Percentiles rank a stretch among this genome's conserved stretches.
These are phyloP conservation scores for rat (Rattus norvegicus) DNA, from an alignment of 2,113 vertebrate genomes.

Conservation along the genomic window GRCr8 NC_086020.1:126299501-126300000, in stretches of 20 bases:
- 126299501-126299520: slow-evolving; percentile 71
- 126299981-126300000: too few species aligned
- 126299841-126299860: background rate
- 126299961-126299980: background rate
- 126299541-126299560: slow-evolving; percentile 66
- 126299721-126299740: background rate
- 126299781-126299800: background rate
- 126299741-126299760: background rate
- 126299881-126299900: background rate
- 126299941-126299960: background rate
- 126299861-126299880: background rate
- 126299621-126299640: slow-evolving; percentile 38
- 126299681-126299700: background rate
- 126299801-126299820: background rate
- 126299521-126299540: slow-evolving; percentile 75
- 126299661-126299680: slow-evolving; percentile 33
- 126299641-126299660: background rate
- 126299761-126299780: background rate
- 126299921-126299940: background rate
- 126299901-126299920: background rate
- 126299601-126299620: slow-evolving; percentile 4
- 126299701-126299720: background rate
- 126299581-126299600: slow-evolving; percentile 61
- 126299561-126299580: slow-evolving; percentile 57
- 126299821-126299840: background rate